Evolutionary conservation across 2,888 invertebrate species (phyloP).

Genomic region (Hirtodrosophila alboralis): DNA sequence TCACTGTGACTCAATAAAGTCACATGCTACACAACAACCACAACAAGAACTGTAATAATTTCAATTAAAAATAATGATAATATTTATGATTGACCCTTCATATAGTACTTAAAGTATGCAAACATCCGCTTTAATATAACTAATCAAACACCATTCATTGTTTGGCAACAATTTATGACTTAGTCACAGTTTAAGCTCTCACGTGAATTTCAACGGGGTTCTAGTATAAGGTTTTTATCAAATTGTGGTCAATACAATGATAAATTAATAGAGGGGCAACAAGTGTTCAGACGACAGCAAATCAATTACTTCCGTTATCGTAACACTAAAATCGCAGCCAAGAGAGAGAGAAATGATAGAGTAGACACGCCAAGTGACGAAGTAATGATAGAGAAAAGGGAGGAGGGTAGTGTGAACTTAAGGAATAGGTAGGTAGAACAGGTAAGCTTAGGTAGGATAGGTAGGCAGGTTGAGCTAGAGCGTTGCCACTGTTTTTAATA

Average conservation of each 20-base stretch:
- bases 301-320: constrained; percentile 70
- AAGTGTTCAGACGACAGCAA: constrained; percentile 47
- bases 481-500: constrained; percentile 58
- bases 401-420: background rate
- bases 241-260: constrained; percentile 26
- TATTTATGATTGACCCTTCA: too few species aligned
- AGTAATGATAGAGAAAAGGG: too few species aligned
- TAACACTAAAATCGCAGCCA: constrained; percentile 28
- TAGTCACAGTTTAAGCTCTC: constrained; percentile 32
- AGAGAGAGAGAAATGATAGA: constrained; percentile 27
- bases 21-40: too few species aligned
- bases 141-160: too few species aligned
- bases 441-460: too few species aligned
- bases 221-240: background rate
- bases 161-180: constrained; percentile 3
- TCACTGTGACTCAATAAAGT: too few species aligned
- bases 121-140: too few species aligned
- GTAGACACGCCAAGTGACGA: constrained; percentile 11
- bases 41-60: too few species aligned
- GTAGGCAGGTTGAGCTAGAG: too few species aligned
- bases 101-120: too few species aligned
- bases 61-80: too few species aligned
- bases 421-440: too few species aligned
- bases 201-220: constrained; percentile 22
- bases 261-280: constrained; percentile 8